These are phyloP conservation scores for Eira barbara DNA, from an alignment of 2,113 vertebrate species.

Conservation along the genomic window DNA sequence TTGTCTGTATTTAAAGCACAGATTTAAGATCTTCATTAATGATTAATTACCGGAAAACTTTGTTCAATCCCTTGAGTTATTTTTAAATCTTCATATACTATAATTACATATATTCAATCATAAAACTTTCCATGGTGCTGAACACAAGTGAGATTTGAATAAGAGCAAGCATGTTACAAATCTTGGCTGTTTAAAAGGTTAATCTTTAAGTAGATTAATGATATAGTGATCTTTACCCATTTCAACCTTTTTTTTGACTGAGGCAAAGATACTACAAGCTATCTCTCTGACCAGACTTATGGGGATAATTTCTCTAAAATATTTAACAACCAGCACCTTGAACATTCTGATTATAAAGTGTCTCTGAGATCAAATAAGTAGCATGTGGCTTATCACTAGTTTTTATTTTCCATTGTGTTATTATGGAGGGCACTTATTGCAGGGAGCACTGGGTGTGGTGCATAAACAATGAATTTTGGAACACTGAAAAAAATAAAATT, in stretches of 20 bases:
- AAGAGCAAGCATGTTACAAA: conserved; percentile 62
- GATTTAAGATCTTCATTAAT: conserved; percentile 71
- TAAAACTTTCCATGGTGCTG: conserved; percentile 51
- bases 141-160: conserved; percentile 63
- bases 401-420: neutral
- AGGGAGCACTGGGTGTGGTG: too few relatives aligned
- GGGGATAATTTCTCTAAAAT: neutral
- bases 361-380: neutral
- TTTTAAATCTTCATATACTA: conserved; percentile 67
- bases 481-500: too few relatives aligned
- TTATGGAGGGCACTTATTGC: too few relatives aligned
- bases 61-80: conserved; percentile 64
- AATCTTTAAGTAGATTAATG: conserved; percentile 61
- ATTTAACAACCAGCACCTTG: neutral
- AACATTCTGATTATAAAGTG: neutral
- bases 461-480: too few relatives aligned
- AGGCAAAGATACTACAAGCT: conserved; percentile 29
- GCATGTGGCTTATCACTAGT: neutral
- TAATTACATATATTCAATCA: conserved; percentile 70
- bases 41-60: conserved; percentile 71
- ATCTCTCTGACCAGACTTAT: neutral
- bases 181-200: conserved; percentile 58
- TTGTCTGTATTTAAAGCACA: conserved; percentile 72
- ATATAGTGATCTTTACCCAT: neutral
- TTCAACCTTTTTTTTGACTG: neutral